Percentiles rank a stretch among this genome's conserved stretches.
Conservation (phyloP, 2,797 vertebrate genomes). For the Decapterus maruadsi region DNA sequence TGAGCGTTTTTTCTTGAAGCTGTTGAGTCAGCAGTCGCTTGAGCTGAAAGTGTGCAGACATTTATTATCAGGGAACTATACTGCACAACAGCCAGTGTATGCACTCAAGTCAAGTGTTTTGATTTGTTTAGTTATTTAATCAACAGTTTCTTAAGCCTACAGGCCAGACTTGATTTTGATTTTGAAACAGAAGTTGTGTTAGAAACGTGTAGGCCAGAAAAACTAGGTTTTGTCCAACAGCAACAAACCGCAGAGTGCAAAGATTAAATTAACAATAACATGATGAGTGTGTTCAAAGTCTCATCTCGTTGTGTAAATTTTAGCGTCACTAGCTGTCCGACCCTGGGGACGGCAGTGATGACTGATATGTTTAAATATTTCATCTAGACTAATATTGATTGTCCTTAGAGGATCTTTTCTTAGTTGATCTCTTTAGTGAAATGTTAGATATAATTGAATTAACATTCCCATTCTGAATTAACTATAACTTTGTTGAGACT, state of each 20-base stretch:
- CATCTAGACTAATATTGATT: not conserved
- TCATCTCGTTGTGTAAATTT: too few relatives aligned
- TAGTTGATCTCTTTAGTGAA: not conserved
- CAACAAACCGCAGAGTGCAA: not conserved
- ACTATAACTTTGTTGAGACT: too few relatives aligned
- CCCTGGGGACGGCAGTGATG: not conserved
- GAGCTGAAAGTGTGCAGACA: conserved; percentile 60
- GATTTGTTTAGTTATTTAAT: too few relatives aligned
- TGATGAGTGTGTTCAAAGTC: not conserved
- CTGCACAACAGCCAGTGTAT: not conserved
- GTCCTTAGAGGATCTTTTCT: not conserved
- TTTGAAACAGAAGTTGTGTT: too few relatives aligned
- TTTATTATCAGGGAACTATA: conserved; percentile 24
- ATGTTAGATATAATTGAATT: too few relatives aligned
- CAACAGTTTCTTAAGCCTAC: too few relatives aligned
- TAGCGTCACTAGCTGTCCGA: too few relatives aligned
- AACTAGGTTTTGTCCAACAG: not conserved
- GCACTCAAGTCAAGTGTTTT: not conserved
- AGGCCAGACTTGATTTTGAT: too few relatives aligned
- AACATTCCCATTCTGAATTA: too few relatives aligned
- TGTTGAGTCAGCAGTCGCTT: conserved; percentile 77
- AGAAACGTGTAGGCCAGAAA: too few relatives aligned
- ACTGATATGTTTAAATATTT: not conserved
- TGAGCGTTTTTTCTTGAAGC: conserved; percentile 45
- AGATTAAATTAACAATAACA: not conserved